Evolutionary conservation across 1,140 invertebrate genomes (phyloP).

Genomic region (Planococcus citri): DNA sequence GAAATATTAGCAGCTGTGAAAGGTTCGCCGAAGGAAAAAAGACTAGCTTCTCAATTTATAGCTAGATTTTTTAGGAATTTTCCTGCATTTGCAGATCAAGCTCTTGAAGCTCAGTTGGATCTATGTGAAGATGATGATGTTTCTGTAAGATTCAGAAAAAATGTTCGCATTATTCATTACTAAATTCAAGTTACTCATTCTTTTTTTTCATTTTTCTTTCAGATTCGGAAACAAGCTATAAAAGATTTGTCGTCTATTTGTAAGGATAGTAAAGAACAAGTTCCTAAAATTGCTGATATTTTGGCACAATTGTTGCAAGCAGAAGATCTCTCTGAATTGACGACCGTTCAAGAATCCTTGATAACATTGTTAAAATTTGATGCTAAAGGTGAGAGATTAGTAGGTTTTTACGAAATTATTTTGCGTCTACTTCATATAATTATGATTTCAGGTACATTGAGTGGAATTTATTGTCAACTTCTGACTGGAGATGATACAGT

Average conservation of each 20-base stretch:
- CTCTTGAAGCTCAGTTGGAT: conserved; percentile 84
- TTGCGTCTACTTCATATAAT: background rate
- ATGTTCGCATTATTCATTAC: background rate
- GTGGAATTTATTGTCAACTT: conserved; percentile 78
- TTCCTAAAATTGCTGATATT: conserved; percentile 80
- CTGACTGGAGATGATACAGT: conserved; percentile 61
- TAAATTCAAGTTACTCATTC: background rate
- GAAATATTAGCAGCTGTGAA: conserved; percentile 76
- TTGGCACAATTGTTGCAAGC: conserved; percentile 78
- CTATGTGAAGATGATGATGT: conserved; percentile 92
- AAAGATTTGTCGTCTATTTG: conserved; percentile 82
- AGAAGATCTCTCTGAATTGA: conserved; percentile 67
- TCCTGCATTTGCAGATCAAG: conserved; percentile 65
- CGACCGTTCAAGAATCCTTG: conserved; percentile 59
- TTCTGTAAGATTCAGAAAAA: conserved; percentile 46
- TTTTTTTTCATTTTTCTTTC: conserved; percentile 29
- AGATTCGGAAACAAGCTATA: conserved; percentile 92
- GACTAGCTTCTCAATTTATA: conserved; percentile 88
- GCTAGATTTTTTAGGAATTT: conserved; percentile 88
- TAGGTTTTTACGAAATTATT: background rate
- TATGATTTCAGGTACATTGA: conserved; percentile 47
- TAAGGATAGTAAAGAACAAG: conserved; percentile 68
- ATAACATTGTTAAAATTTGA: conserved; percentile 49
- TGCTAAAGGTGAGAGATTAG: conserved; percentile 41
- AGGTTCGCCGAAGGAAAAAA: conserved; percentile 76